These are phyloP conservation scores for Drosophila littoralis DNA, from an alignment of 1,140 invertebrate species.

Conservation along the genomic window DNA sequence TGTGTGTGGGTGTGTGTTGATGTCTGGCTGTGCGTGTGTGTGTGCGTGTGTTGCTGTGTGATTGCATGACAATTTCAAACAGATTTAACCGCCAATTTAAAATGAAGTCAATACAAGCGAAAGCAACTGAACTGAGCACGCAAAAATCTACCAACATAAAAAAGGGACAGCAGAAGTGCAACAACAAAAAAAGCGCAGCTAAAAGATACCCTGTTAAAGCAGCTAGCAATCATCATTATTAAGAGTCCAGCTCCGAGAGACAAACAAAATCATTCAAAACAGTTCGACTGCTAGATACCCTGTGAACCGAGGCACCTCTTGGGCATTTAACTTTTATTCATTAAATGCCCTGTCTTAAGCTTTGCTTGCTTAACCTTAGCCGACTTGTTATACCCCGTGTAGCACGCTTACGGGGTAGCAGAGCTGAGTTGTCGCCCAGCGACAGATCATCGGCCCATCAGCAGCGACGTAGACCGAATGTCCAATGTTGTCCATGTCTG, in stretches of 20 bases:
- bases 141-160: conserved; percentile 24
- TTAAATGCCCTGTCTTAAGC: background rate
- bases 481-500: conserved; percentile 16
- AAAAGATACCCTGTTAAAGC: conserved; percentile 1
- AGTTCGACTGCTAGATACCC: background rate
- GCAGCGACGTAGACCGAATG: conserved; percentile 49
- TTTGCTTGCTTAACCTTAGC: too few relatives aligned
- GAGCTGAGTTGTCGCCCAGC: conserved; percentile 36
- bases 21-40: conserved; percentile 42
- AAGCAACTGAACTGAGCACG: conserved; percentile 44
- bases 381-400: background rate
- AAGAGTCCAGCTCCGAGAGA: background rate
- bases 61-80: conserved; percentile 82
- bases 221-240: too few relatives aligned
- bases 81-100: conserved; percentile 84
- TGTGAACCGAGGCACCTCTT: background rate
- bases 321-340: too few relatives aligned
- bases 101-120: conserved; percentile 81
- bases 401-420: conserved; percentile 17
- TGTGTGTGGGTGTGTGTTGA: conserved; percentile 21
- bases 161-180: background rate
- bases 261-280: background rate
- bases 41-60: conserved; percentile 56
- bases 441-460: conserved; percentile 71
- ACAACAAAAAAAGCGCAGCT: background rate